A percentile compares a stretch with the other conserved stretches of the same genome.
Evolutionary conservation across 30 jellyfish, hydroid and myxozoan species (phyloP).

Genomic region (Rhopilema esculentum): DNA sequence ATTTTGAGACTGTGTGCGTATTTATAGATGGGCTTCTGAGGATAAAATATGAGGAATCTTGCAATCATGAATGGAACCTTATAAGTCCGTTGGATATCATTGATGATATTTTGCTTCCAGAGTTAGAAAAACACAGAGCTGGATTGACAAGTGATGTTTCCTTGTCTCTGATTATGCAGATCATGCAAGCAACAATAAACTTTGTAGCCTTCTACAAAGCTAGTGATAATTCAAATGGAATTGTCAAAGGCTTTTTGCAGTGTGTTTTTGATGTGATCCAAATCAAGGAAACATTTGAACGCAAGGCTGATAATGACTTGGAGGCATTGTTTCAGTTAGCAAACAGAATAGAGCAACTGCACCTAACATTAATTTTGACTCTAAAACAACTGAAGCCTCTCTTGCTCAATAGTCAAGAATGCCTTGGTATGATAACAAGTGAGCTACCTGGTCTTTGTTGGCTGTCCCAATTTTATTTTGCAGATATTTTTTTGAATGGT

Average conservation of each 20-base stretch:
- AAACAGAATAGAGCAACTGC: not conserved
- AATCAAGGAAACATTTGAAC: not conserved
- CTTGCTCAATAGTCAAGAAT: not conserved
- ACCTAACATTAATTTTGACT: not conserved
- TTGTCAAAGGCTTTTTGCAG: not conserved
- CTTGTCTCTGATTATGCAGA: not conserved
- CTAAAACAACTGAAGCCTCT: not conserved
- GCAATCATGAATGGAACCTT: too few relatives aligned
- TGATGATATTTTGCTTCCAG: not conserved
- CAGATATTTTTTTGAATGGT: not conserved
- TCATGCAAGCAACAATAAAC: not conserved
- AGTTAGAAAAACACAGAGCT: not conserved
- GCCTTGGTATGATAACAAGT: not conserved
- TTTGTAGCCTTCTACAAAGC: not conserved
- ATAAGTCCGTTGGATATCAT: constrained; percentile 15
- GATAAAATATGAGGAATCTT: not conserved
- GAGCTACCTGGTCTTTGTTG: not conserved
- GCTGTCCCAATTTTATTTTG: constrained; percentile 2
- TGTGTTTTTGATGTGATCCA: not conserved
- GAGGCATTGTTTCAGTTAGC: not conserved
- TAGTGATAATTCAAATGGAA: not conserved
- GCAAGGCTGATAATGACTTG: not conserved
- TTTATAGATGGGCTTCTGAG: not conserved
- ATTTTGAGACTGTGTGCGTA: constrained; percentile 18
- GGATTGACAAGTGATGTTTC: not conserved